Evolutionary conservation across 2,113 vertebrate genomes (phyloP), one percentile per base, ranked within the genome.

Genomic region (Nothoprocta pentlandii): DNA sequence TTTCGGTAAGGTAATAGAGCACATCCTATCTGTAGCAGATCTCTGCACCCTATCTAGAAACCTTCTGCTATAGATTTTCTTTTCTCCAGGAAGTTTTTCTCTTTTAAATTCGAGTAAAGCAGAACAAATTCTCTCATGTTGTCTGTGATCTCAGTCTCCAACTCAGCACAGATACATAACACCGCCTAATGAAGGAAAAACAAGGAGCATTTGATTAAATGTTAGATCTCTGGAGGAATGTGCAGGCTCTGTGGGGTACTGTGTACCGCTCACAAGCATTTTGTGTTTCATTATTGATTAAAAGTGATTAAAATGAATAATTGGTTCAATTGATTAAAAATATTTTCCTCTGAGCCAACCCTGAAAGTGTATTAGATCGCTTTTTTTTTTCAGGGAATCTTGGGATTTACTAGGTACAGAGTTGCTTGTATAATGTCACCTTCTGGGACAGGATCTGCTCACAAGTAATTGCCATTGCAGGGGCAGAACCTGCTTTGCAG

Each of bases 41-140:
- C 36, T 87, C 79, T 62, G 71, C 87, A 90, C 92, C 92, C 85
- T 82, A 26, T 90, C 87, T 77, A 83, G 82, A 82, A 94, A 85
- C 36, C 75, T 67, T 32, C 6, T 87, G 75, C 9, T 87, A 41
- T 2, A 5, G 4, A 30, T 7, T 12, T 36, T 80, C 64, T 30
- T 71, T 82, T 87, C 81, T 22, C 32, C 7, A 49, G 79, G 87
- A 96, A 91, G 41, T 0, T 92, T 92, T 91, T 66, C 62, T 80
- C 81, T 89, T 94, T 91, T 91, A 87, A 90, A 69, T 77, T 68
- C 83, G 85, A 96, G 85, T 69, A 95, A 93, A 90, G 92, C 93
- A 96, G 90, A 94, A 94, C 95, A 93, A 96, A 95, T 93, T 92
- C 80, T 95, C 91, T 89, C 86, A 58, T 92, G 83, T 79, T 90